A percentile compares a stretch with the other conserved stretches of the same genome.
Conservation (phyloP, 2,888 invertebrate genomes). For the Brachylomia viminalis region DNA sequence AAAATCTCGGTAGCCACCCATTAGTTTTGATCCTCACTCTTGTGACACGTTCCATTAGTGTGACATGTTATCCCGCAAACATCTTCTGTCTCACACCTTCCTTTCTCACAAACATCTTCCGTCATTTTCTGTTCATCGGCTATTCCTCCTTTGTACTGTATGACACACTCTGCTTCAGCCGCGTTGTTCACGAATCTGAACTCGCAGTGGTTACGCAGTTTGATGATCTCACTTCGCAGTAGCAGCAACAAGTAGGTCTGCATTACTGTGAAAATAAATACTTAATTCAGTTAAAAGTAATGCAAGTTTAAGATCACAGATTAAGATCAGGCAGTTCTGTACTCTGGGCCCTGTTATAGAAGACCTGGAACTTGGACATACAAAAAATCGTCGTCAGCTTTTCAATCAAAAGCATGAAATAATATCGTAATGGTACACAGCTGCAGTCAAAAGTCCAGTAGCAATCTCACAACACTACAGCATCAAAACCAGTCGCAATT, state of each 20-base stretch:
- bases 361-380: neutral
- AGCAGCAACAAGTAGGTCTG: slow-evolving; percentile 50
- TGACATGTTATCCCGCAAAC: slow-evolving; percentile 10
- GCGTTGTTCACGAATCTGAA: slow-evolving; percentile 61
- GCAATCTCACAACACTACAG: neutral
- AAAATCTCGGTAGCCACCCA: neutral
- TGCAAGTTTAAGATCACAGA: neutral
- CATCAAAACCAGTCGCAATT: no score
- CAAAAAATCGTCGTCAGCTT: neutral
- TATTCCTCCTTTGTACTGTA: slow-evolving; percentile 26
- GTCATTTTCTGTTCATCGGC: slow-evolving; percentile 17
- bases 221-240: slow-evolving; percentile 62
- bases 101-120: neutral
- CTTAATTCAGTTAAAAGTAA: neutral
- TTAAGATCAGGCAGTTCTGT: neutral
- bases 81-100: neutral
- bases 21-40: slow-evolving; percentile 8
- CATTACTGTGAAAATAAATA: slow-evolving; percentile 10
- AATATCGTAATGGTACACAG: neutral
- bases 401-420: neutral
- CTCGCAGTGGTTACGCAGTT: slow-evolving; percentile 42
- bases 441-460: neutral
- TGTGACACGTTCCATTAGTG: neutral
- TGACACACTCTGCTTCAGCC: slow-evolving; percentile 42
- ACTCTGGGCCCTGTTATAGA: neutral